Percentiles rank a stretch among this genome's conserved stretches.
Conservation (phyloP, 2,797 vertebrate genomes). For the Eutrigla gurnardus region DNA sequence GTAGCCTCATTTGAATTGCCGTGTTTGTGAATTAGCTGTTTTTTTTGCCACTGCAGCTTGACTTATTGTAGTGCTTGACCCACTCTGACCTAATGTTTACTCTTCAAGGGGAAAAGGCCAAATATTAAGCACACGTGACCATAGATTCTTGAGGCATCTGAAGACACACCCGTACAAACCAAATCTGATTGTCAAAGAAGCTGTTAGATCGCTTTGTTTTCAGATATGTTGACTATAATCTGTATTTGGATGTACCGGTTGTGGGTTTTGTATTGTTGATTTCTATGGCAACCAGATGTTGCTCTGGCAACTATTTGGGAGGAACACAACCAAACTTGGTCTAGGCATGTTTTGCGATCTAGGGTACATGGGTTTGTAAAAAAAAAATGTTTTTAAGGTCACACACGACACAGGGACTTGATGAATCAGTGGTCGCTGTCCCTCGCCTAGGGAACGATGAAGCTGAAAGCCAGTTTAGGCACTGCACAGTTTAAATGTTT, state of each 20-base stretch:
- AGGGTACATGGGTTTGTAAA: constrained; percentile 32
- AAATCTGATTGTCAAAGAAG: constrained; percentile 47
- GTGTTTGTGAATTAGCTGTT: constrained; percentile 65
- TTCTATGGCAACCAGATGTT: constrained; percentile 39
- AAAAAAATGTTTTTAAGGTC: constrained; percentile 50
- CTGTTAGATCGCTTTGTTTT: constrained; percentile 53
- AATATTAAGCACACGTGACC: constrained; percentile 39
- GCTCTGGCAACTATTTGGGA: constrained; percentile 43
- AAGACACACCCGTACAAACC: constrained; percentile 37
- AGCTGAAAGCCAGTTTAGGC: constrained; percentile 46
- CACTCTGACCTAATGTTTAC: constrained; percentile 56
- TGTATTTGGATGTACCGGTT: constrained; percentile 54
- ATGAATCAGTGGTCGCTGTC: constrained; percentile 39
- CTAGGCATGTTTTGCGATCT: constrained; percentile 45
- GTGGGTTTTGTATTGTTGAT: constrained; percentile 62
- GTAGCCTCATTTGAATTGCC: constrained; percentile 63
- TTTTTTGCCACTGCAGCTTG: constrained; percentile 67
- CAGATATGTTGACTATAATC: constrained; percentile 60
- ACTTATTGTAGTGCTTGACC: constrained; percentile 60
- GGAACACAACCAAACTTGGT: constrained; percentile 50
- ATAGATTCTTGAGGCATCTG: constrained; percentile 28
- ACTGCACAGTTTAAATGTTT: constrained; percentile 63
- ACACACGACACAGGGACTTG: constrained; percentile 43
- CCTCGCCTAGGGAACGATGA: constrained; percentile 16
- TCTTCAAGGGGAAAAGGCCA: constrained; percentile 55